Evolutionary conservation across 2,888 invertebrate genomes (phyloP), one percentile per base, ranked within the genome.

Genomic region (Barypeithes pellucidus): DNA sequence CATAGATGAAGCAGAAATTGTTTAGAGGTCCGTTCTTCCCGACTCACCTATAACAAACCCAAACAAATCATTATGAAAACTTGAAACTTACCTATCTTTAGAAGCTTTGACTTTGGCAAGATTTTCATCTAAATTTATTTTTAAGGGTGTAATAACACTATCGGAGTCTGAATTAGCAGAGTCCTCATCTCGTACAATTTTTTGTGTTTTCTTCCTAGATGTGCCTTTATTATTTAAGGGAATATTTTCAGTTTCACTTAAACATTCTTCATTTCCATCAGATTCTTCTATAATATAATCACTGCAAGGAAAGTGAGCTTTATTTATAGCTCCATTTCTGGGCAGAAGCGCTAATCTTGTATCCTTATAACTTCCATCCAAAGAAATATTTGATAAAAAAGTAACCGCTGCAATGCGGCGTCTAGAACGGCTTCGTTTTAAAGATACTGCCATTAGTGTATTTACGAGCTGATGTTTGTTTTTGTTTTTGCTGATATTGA

Each of bases 351-450:
- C 88, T 82, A 91, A 85, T 85, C 89, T 91, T 74, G 92, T 91
- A 85, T 94, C 93, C 84, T 90, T 91, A 86, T 94, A 93, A 80
- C 93, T 93, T 78, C 97, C 97, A 89, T 97, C 97, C 77, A 98
- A 89, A 76, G 97, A 96, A 85, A 98, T 98, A 88, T 97, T 98
- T 67, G 96, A 94, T 80, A 98, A 89, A 89, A 98, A 98, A 83
- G 95, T 94, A 83, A 97, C 91, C 80, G 98, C 98, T 84, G 97
- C 96, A 81, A 96, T 90, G 86, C 96, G 91, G 87, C 95, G 91
- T 84, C 95, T 91, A 82, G 94, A 94, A 87, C 92, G 91, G 82
- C 87, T 88, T 81, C 88, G 87, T 83, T 88, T 89, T 78, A 88
- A 80, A 80, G 88, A 87, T 87, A 86, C 87, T 87, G 89, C 89